Percentiles rank a stretch among this genome's conserved stretches.
These are phyloP conservation scores for Cossypha dichroa DNA, from an alignment of 2,797 vertebrate genomes.

Conservation along the genomic window DNA sequence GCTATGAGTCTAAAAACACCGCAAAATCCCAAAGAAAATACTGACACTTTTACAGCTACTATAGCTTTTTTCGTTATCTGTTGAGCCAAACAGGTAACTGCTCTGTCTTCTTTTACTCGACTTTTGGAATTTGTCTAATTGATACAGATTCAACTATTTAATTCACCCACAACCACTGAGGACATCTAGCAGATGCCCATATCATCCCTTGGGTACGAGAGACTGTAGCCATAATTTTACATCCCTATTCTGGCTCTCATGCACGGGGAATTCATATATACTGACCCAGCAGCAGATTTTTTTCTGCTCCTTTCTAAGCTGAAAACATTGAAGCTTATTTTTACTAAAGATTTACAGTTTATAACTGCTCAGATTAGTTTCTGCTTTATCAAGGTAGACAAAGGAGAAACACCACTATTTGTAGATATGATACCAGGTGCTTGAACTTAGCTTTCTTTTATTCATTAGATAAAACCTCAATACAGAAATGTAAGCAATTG, in stretches of 20 bases:
- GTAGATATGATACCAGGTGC: not conserved
- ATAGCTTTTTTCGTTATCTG: not conserved
- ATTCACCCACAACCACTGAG: not conserved
- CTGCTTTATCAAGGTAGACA: not conserved
- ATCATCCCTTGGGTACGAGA: not conserved
- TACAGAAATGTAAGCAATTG: not conserved
- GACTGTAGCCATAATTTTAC: not conserved
- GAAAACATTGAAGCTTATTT: not conserved
- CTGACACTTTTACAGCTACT: not conserved
- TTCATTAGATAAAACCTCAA: not conserved
- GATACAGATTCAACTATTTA: not conserved
- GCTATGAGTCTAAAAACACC: not conserved
- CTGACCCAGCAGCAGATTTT: not conserved
- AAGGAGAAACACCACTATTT: not conserved
- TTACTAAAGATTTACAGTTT: not conserved
- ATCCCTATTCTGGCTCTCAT: not conserved
- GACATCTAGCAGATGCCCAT: not conserved
- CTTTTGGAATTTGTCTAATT: not conserved
- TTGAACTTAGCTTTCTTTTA: not conserved
- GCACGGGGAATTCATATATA: not conserved
- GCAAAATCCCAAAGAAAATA: not conserved
- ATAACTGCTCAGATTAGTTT: not conserved
- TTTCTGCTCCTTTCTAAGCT: not conserved
- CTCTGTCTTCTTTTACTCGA: not conserved
- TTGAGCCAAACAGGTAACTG: not conserved